phyloP scores from a whole-genome alignment of 2,797 vertebrate genomes.

The Aeoliscus strigatus region DNA sequence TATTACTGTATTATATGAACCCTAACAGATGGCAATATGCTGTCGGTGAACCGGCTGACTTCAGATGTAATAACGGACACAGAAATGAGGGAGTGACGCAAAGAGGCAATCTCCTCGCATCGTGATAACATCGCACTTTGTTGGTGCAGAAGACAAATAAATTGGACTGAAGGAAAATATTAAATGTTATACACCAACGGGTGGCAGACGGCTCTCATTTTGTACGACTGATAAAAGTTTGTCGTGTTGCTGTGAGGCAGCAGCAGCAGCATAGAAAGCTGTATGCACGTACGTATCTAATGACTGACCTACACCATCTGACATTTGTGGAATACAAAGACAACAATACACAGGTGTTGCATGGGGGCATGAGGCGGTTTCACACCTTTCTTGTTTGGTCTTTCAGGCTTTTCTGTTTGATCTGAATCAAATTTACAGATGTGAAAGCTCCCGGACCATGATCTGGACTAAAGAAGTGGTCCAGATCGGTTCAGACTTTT shows the following conservation, averaged over 20 bases:
- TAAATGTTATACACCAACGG: constrained; percentile 32
- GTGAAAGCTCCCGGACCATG: too few species aligned
- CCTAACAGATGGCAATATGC: constrained; percentile 70
- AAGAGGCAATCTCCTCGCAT: constrained; percentile 62
- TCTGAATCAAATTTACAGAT: too few species aligned
- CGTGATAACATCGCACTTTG: constrained; percentile 53
- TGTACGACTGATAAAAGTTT: constrained; percentile 22
- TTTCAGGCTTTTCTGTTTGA: too few species aligned
- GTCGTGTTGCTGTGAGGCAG: constrained; percentile 1
- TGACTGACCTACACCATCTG: too few species aligned
- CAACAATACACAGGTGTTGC: too few species aligned
- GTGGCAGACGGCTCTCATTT: constrained; percentile 26
- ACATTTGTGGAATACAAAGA: too few species aligned
- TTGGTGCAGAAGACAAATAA: constrained; percentile 41
- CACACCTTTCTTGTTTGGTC: too few species aligned
- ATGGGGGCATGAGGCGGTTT: too few species aligned
- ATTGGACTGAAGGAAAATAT: constrained; percentile 37
- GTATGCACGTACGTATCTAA: too few species aligned
- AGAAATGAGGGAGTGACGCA: constrained; percentile 46
- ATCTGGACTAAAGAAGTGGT: too few species aligned
- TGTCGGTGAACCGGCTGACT: constrained; percentile 55
- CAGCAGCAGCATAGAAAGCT: too few species aligned
- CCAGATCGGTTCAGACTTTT: too few species aligned
- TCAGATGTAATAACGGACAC: constrained; percentile 65
- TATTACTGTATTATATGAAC: constrained; percentile 63